A percentile compares a stretch with the other conserved stretches of the same genome.
phyloP scores from a whole-genome alignment of 2,797 vertebrate species.

The Acomys russatus region DNA sequence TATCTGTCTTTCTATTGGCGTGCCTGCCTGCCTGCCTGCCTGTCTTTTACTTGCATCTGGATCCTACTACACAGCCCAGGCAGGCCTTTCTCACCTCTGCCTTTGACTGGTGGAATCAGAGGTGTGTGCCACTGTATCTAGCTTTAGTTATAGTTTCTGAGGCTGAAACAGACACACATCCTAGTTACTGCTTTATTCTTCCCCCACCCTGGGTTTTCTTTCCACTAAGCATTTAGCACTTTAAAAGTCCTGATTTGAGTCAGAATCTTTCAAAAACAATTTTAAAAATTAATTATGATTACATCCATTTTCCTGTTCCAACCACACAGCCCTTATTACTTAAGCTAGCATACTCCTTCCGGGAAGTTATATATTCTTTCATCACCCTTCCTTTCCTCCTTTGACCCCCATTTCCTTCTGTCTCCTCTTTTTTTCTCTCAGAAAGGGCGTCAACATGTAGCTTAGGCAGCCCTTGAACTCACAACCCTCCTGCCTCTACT shows the following conservation, averaged over 20 bases:
- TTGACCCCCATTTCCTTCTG: neutral
- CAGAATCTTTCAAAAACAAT: neutral
- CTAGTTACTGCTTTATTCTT: neutral
- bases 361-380: neutral
- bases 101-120: neutral
- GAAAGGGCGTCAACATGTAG: neutral
- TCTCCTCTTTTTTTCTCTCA: neutral
- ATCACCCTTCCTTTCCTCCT: neutral
- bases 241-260: neutral
- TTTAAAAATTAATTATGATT: neutral
- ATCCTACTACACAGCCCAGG: neutral
- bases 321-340: neutral
- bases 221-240: neutral
- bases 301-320: neutral
- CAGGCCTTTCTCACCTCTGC: neutral
- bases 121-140: too few species aligned
- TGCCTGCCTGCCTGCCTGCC: too few species aligned
- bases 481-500: neutral
- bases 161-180: neutral
- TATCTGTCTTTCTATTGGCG: too few species aligned
- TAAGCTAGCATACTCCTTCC: neutral
- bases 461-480: neutral
- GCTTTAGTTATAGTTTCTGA: conserved; percentile 26
- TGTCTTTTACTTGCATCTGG: neutral
- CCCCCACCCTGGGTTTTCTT: neutral